These are phyloP conservation scores for Disparrhopalites patrizii DNA, from an alignment of 2,888 invertebrate genomes.

Conservation along the genomic window DNA sequence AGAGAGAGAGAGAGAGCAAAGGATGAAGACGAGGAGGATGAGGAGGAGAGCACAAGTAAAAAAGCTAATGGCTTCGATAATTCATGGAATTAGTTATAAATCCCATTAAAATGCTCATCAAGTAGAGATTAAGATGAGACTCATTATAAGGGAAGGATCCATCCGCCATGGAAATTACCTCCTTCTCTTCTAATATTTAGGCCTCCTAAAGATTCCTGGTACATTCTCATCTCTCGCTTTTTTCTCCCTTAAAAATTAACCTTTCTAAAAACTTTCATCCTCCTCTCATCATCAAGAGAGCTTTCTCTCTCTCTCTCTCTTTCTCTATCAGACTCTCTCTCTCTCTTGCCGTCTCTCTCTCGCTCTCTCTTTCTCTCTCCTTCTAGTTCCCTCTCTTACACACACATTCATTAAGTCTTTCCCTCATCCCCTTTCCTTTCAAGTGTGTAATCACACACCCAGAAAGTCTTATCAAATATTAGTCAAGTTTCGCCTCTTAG, in stretches of 20 bases:
- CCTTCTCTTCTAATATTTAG: slow-evolving; percentile 4
- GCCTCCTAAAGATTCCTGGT: background rate
- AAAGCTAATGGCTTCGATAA: slow-evolving; percentile 14
- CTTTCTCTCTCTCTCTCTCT: slow-evolving; percentile 4
- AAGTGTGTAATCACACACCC: too few relatives aligned
- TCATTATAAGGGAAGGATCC: slow-evolving; percentile 25
- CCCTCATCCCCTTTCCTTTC: too few relatives aligned
- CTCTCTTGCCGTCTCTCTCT: background rate
- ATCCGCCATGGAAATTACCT: slow-evolving; percentile 27
- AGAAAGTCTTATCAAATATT: slow-evolving; percentile 27
- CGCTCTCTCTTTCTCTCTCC: background rate
- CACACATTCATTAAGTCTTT: slow-evolving; percentile 8
- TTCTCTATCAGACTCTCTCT: slow-evolving; percentile 4
- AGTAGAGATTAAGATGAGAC: slow-evolving; percentile 37
- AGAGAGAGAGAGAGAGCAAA: background rate
- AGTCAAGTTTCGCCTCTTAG: slow-evolving; percentile 19
- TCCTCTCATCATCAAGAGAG: slow-evolving; percentile 15
- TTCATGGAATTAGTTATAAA: slow-evolving; percentile 31
- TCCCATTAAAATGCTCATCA: slow-evolving; percentile 45
- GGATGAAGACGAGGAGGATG: background rate
- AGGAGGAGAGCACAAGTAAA: background rate
- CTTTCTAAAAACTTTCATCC: slow-evolving; percentile 15
- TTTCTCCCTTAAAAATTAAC: background rate
- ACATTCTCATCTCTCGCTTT: background rate
- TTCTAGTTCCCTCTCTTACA: slow-evolving; percentile 16